Base-by-base conservation (phyloP, 1,140 invertebrate genomes). In the Drosophila novamexicana region DNA sequence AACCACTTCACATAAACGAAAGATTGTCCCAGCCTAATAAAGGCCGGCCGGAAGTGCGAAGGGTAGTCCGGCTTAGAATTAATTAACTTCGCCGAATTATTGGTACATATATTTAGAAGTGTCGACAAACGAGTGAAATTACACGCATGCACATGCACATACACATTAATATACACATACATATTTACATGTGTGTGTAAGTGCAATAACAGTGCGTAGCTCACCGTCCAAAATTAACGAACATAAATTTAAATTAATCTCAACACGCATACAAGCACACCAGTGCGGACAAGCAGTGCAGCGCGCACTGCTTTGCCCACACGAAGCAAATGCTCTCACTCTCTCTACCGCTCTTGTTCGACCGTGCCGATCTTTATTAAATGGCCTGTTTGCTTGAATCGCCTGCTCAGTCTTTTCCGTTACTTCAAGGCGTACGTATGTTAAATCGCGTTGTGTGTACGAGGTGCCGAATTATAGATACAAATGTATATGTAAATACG, bases 171-270 rank as follows among this genome's bases (percentile, higher is more conserved):
- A 12, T 52, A 18, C 12, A 47, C 22, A 50, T n/a, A 32, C 18
- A 6, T 32, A 14, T 14, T 18, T 18, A 18, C 18, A 18, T 18
- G 18, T 18, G 7, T 10, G 32, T 45, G 29, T 18, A 18, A 57
- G 53, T 64, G 69, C 53, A 70, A 56, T 56, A 63, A 68, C 40
- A 69, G 45, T 69, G 56, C 12, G 37, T 8, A 45, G 47, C 18
- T 42, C 49, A 34, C 36, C 44, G 50, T 63, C 22, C 50, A 39
- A 85, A 85, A 85, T 76, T 88, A 86, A 86, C 82, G 83, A 64
- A 79, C 82, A 88, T 88, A 79, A 88, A 82, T 76, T 86, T 72
- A 58, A 82, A 86, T 82, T 82, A 79, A 79, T 76, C 72, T 66
- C 42, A 47, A 79, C 75, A 81, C 75, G 70, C 75, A 78, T 54